Conservation (phyloP, 2,113 vertebrate genomes). For the Synchiropus splendidus region DNA sequence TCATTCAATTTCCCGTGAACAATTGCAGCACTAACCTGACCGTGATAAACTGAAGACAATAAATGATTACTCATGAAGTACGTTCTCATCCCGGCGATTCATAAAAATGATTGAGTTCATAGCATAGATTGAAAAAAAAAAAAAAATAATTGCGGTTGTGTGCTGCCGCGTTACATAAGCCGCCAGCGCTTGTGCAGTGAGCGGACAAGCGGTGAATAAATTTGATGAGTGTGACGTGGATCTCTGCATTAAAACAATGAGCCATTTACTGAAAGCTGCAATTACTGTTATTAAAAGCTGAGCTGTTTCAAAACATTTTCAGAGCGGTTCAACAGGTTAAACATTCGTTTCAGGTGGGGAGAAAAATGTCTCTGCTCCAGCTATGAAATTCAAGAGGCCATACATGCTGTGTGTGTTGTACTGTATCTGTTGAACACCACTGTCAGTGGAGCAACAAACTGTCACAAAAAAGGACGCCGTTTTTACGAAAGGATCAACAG, state of each 20-base stretch:
- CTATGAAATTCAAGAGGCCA: conserved; percentile 25
- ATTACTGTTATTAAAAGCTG: conserved; percentile 55
- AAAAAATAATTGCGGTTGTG: too few species aligned
- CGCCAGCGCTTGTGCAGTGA: conserved; percentile 15
- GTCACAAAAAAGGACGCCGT: conserved; percentile 22
- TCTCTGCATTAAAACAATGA: conserved; percentile 60
- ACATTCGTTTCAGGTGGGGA: conserved; percentile 30
- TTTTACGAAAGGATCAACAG: conserved; percentile 16
- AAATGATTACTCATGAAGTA: too few species aligned
- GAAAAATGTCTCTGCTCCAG: conserved; percentile 11
- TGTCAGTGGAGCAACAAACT: conserved; percentile 9
- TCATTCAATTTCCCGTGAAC: too few species aligned
- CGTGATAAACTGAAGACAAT: too few species aligned
- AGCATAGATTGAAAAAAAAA: conserved; percentile 8
- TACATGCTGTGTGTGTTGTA: conserved; percentile 4
- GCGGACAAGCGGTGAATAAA: conserved; percentile 23
- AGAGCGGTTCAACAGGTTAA: conserved; percentile 39
- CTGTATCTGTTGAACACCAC: background rate
- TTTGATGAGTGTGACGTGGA: conserved; percentile 48
- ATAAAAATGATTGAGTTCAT: conserved; percentile 44
- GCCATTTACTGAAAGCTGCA: conserved; percentile 43
- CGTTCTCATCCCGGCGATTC: conserved; percentile 26
- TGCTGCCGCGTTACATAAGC: background rate
- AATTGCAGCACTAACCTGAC: too few species aligned
- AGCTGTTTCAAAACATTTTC: conserved; percentile 19